phyloP scores from a whole-genome alignment of 1,140 invertebrate species.

The Drosophila elegans region DNA sequence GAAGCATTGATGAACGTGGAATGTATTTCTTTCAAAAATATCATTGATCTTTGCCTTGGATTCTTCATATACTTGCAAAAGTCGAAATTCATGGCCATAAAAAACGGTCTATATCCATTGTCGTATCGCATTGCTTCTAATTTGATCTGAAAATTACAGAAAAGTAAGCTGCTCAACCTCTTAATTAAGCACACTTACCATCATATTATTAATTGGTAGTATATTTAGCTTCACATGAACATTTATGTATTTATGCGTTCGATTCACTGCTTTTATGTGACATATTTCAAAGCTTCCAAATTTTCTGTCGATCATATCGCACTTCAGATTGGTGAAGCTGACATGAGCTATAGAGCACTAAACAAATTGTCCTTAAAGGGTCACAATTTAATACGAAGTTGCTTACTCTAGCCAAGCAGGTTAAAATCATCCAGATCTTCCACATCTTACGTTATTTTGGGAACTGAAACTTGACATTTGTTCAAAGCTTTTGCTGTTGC shows the following conservation, averaged over 20 bases:
- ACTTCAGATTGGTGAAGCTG: conserved; percentile 43
- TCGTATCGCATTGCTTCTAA: conserved; percentile 3
- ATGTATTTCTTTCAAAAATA: conserved; percentile 3
- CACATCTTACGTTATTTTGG: conserved; percentile 6
- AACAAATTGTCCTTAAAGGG: neutral
- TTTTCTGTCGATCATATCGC: conserved; percentile 9
- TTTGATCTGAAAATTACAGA: neutral
- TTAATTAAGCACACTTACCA: conserved; percentile 1
- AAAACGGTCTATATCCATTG: conserved; percentile 30
- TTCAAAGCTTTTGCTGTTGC: neutral
- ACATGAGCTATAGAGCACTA: conserved; percentile 5
- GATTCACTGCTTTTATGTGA: conserved; percentile 51
- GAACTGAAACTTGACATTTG: conserved; percentile 2
- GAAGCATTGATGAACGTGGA: neutral
- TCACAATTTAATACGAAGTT: no score
- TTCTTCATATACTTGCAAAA: conserved; percentile 21
- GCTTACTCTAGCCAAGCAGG: conserved; percentile 7
- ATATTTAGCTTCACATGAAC: conserved; percentile 2
- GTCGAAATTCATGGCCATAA: conserved; percentile 25
- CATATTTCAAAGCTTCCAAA: conserved; percentile 17
- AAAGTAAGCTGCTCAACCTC: no score
- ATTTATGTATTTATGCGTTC: conserved; percentile 44
- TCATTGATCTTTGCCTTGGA: neutral
- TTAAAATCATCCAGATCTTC: neutral
- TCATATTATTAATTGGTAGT: conserved; percentile 15